Percentiles rank a stretch among this genome's conserved stretches.
phyloP scores from a whole-genome alignment of 1,140 invertebrate species.

The Portunus trituberculatus region DNA sequence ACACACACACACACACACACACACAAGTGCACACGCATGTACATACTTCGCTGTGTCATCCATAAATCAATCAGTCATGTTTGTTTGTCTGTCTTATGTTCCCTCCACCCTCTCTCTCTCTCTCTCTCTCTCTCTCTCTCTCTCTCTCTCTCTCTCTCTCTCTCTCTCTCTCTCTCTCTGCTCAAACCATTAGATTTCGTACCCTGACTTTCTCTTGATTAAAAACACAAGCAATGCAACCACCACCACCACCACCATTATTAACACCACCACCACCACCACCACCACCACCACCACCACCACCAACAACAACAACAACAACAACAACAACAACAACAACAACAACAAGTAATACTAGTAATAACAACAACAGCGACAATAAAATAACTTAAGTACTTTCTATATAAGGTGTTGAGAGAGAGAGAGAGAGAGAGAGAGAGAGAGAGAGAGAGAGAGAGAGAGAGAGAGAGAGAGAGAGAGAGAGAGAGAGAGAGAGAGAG shows the following conservation, averaged over 20 bases:
- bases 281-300: not conserved
- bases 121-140: not conserved
- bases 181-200: too few relatives aligned
- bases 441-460: not conserved
- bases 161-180: not conserved
- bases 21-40: too few relatives aligned
- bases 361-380: not conserved
- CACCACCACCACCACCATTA: not conserved
- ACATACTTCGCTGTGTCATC: too few relatives aligned
- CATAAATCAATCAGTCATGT: too few relatives aligned
- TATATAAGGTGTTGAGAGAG: not conserved
- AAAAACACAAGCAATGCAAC: not conserved
- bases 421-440: not conserved
- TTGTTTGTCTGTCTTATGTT: too few relatives aligned
- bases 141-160: not conserved
- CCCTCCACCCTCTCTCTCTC: too few relatives aligned
- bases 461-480: constrained; percentile 9
- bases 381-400: not conserved
- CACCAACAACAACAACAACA: not conserved
- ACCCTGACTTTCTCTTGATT: too few relatives aligned
- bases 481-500: constrained; percentile 8
- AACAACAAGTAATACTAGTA: not conserved
- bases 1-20: too few relatives aligned
- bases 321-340: not conserved
- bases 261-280: not conserved